Base-by-base conservation (phyloP, 2,113 vertebrate species). In the Glaucomys volans region DNA sequence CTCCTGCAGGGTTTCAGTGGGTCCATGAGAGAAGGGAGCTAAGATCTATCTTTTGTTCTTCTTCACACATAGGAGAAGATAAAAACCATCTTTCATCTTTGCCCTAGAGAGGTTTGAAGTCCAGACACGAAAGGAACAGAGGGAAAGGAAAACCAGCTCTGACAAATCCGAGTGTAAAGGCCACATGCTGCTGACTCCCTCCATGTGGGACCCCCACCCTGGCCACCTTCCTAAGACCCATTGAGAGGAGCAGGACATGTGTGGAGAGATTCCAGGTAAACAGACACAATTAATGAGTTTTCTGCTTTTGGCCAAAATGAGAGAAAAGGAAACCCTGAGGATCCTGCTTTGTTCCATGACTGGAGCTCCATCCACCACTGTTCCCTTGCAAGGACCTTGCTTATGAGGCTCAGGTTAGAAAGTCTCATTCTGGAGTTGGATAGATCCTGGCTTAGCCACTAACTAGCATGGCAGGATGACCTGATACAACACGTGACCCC, bases 51-150 rank as follows among this genome's bases (percentile, higher is more conserved):
- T 91, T 96, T 96, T 96, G 86, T 95, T 95, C 83, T 57, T 93
- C 85, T 91, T 93, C 75, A 80, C 86, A 84, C 57, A 26, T 5
- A 54, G 92, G 37, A 87, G 26, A 77, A 97, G 83, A 95, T 96
- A 79, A 97, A 62, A 97, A 93, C 32, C 1, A 17, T 90, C 57
- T 95, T 97, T 97, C 64, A 95, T 98, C 90, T 94, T 84, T 84
- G 86, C 57, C 89, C 79, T 44, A 37, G 32, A 32, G 87, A 96
- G 37, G n/a, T 90, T 90, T 90, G 87, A 95, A 93, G 64, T 59
- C 91, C 72, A 97, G 86, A 95, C 87, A 95, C 64, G 95, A 96
- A 97, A 50, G 44, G 69, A 80, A 57, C 30, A 71, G 52, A 92
- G 47, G 26, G 30, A 83, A 95, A 82, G 69, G 64, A 87, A 92